Percentiles rank a stretch among this genome's conserved stretches.
Evolutionary conservation across 2,113 vertebrate genomes (phyloP).

Genomic region (Ophiodon elongatus): DNA sequence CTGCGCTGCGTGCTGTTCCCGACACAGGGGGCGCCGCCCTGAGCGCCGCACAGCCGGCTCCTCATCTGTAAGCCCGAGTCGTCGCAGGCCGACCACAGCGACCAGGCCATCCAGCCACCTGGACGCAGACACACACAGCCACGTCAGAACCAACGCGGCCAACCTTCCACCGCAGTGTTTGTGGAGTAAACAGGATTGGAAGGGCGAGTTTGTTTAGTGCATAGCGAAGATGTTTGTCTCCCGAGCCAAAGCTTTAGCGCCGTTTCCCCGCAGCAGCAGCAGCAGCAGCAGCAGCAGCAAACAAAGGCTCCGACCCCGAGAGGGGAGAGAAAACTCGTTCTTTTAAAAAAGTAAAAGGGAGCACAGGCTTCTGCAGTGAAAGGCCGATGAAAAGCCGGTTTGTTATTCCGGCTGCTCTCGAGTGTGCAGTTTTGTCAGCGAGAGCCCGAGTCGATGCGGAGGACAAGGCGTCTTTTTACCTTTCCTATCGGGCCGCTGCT

Average conservation of each 20-base stretch:
- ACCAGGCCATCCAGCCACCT: slow-evolving; percentile 98
- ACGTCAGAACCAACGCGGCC: slow-evolving; percentile 13
- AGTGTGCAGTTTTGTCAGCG: slow-evolving; percentile 63
- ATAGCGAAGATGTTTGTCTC: slow-evolving; percentile 70
- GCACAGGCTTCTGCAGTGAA: slow-evolving; percentile 47
- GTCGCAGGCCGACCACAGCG: slow-evolving; percentile 93
- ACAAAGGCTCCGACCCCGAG: slow-evolving; percentile 63
- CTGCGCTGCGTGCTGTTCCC: slow-evolving; percentile 94
- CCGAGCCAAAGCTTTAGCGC: slow-evolving; percentile 57
- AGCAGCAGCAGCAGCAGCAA: too few species aligned
- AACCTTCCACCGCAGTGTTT: slow-evolving; percentile 63
- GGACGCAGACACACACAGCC: slow-evolving; percentile 45
- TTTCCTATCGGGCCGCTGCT: slow-evolving; percentile 55
- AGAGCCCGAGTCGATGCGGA: slow-evolving; percentile 15
- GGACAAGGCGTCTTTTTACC: slow-evolving; percentile 50
- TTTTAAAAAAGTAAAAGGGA: slow-evolving; percentile 47
- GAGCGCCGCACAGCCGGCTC: slow-evolving; percentile 88
- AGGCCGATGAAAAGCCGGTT: slow-evolving; percentile 50
- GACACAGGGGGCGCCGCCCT: slow-evolving; percentile 83
- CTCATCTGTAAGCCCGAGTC: slow-evolving; percentile 91
- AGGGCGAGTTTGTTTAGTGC: slow-evolving; percentile 77
- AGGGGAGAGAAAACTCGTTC: slow-evolving; percentile 51
- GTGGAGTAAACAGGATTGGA: slow-evolving; percentile 66
- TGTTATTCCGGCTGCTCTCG: slow-evolving; percentile 60
- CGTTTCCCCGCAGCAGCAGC: slow-evolving; percentile 66